phyloP scores from a whole-genome alignment of 1,140 invertebrate genomes.

The Drosophila grimshawi region DNA sequence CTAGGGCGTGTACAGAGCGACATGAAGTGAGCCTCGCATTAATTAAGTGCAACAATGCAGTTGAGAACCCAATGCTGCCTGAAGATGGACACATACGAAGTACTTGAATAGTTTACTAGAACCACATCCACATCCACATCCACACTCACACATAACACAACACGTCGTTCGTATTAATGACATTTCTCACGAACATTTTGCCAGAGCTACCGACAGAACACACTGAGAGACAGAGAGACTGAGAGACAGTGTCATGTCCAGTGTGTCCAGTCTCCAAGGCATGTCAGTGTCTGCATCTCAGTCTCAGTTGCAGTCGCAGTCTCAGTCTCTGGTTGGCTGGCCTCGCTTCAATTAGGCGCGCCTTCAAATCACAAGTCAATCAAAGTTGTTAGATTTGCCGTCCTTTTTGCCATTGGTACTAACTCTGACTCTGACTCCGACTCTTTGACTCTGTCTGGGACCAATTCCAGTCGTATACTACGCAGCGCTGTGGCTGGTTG shows the following conservation, averaged over 20 bases:
- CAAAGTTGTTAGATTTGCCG: constrained; percentile 80
- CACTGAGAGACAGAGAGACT: constrained; percentile 38
- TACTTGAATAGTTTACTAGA: constrained; percentile 34
- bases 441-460: constrained; percentile 20
- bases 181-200: constrained; percentile 81
- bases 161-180: constrained; percentile 80
- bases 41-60: constrained; percentile 81
- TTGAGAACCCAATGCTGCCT: constrained; percentile 26
- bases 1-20: constrained; percentile 58
- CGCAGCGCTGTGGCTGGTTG: constrained; percentile 40
- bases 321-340: constrained; percentile 39
- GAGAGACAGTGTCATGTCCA: constrained; percentile 24
- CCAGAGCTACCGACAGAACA: constrained; percentile 58
- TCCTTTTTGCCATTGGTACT: constrained; percentile 40
- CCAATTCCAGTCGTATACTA: constrained; percentile 27
- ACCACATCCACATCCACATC: constrained; percentile 64
- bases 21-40: constrained; percentile 64
- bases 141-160: constrained; percentile 68
- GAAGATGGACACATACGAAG: constrained; percentile 35
- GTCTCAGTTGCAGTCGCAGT: constrained; percentile 21
- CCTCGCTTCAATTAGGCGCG: constrained; percentile 79
- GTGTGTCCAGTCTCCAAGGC: constrained; percentile 50
- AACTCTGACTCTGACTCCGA: constrained; percentile 23
- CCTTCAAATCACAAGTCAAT: constrained; percentile 82
- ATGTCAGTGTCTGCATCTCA: constrained; percentile 40